These are phyloP conservation scores for Phrynocephalus guinanensis DNA, from an alignment of 2,797 vertebrate species.

Conservation along the genomic window DNA sequence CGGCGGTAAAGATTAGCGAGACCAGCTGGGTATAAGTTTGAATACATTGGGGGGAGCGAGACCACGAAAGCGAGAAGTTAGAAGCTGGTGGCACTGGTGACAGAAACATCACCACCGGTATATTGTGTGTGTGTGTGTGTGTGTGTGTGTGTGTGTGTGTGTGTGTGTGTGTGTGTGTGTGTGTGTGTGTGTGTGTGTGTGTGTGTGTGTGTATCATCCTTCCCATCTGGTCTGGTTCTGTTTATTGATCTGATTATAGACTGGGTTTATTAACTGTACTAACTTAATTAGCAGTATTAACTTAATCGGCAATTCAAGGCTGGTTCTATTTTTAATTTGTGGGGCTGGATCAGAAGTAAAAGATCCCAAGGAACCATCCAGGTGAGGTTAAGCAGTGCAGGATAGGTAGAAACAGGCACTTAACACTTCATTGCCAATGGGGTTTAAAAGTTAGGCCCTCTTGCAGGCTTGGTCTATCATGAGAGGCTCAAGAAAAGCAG, in stretches of 20 bases:
- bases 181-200: too few species aligned
- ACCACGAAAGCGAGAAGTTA: neutral
- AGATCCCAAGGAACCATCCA: neutral
- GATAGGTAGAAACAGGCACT: too few species aligned
- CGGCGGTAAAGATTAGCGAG: constrained; percentile 28
- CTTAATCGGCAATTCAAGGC: neutral
- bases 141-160: too few species aligned
- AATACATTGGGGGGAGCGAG: neutral
- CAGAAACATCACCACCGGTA: too few species aligned
- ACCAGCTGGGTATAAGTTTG: neutral
- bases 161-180: too few species aligned
- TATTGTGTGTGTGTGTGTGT: too few species aligned
- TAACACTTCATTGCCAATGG: neutral
- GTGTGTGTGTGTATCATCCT: too few species aligned
- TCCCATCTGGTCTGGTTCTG: neutral
- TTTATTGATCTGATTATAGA: neutral
- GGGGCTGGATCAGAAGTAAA: neutral
- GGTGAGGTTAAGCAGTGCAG: neutral
- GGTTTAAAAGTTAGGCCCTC: neutral
- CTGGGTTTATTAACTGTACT: neutral
- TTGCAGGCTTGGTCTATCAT: too few species aligned
- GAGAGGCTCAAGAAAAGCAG: too few species aligned
- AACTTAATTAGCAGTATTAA: too few species aligned
- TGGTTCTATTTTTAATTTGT: neutral
- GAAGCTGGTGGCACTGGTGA: neutral